Percentiles rank a stretch among this genome's conserved stretches.
These are phyloP conservation scores for Tortricodes alternella DNA, from an alignment of 2,888 invertebrate genomes.

Conservation along the genomic window DNA sequence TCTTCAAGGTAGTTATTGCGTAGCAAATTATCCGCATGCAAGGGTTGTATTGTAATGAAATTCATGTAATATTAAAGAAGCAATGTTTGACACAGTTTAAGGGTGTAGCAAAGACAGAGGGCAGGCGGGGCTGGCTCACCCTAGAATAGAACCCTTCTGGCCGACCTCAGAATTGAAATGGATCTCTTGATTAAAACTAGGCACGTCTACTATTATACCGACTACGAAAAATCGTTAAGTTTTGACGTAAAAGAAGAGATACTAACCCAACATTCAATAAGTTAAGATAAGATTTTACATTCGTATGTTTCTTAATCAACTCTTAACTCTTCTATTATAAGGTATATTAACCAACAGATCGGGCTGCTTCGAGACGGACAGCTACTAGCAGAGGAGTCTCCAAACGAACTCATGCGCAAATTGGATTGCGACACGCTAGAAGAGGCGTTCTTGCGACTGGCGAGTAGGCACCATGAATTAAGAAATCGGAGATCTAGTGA, in stretches of 20 bases:
- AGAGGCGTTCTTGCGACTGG: constrained; percentile 93
- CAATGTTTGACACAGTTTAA: no score
- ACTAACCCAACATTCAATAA: no score
- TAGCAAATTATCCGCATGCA: constrained; percentile 17
- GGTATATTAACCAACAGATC: constrained; percentile 82
- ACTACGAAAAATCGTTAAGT: no score
- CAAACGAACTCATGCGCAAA: constrained; percentile 85
- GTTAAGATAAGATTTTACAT: no score
- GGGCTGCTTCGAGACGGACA: constrained; percentile 94
- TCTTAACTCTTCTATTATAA: not conserved
- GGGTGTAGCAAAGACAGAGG: no score
- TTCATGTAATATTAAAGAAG: no score
- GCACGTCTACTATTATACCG: no score
- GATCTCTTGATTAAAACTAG: no score
- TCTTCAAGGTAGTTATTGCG: constrained; percentile 19
- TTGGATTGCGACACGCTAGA: constrained; percentile 90
- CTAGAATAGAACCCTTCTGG: no score
- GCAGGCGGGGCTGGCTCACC: no score
- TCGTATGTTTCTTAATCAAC: not conserved
- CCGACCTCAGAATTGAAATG: no score
- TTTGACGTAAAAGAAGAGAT: no score
- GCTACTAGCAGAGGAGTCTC: constrained; percentile 93
- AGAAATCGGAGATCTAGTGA: constrained; percentile 56
- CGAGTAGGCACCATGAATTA: constrained; percentile 82
- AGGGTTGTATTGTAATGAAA: not conserved